phyloP scores from a whole-genome alignment of 1,140 invertebrate species.

The Drosophila nigrodunni region DNA sequence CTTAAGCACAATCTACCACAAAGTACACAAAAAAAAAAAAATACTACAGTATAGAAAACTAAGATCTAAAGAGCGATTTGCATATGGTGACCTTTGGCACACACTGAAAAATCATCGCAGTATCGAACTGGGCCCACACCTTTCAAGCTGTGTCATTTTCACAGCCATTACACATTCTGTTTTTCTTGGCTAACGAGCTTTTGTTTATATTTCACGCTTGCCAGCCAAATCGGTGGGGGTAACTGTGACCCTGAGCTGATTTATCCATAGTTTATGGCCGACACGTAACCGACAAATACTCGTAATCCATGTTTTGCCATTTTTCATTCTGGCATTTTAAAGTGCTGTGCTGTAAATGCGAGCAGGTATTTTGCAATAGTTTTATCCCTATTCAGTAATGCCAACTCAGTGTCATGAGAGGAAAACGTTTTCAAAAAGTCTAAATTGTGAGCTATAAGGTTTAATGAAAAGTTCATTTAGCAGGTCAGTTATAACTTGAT shows the following conservation, averaged over 20 bases:
- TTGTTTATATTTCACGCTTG: constrained; percentile 44
- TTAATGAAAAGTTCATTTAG: no score
- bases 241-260: constrained; percentile 69
- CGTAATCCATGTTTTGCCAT: constrained; percentile 2
- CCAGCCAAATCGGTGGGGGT: constrained; percentile 17
- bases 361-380: constrained; percentile 12
- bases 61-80: constrained; percentile 61
- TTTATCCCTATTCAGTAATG: constrained; percentile 29
- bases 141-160: constrained; percentile 50
- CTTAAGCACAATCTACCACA: constrained; percentile 4
- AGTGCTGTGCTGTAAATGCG: constrained; percentile 22
- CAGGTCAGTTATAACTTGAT: neutral
- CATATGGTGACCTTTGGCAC: constrained; percentile 70
- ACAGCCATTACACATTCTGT: constrained; percentile 40
- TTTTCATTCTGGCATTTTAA: constrained; percentile 27
- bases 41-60: constrained; percentile 14
- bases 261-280: constrained; percentile 62
- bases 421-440: neutral
- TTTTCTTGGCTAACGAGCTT: constrained; percentile 52
- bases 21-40: constrained; percentile 35
- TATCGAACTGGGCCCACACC: constrained; percentile 40
- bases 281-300: constrained; percentile 47
- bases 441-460: no score
- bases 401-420: constrained; percentile 7
- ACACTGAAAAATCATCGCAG: constrained; percentile 4